Evolutionary conservation across 2,113 vertebrate species (phyloP).

Genomic region (Ibidorhyncha struthersii): DNA sequence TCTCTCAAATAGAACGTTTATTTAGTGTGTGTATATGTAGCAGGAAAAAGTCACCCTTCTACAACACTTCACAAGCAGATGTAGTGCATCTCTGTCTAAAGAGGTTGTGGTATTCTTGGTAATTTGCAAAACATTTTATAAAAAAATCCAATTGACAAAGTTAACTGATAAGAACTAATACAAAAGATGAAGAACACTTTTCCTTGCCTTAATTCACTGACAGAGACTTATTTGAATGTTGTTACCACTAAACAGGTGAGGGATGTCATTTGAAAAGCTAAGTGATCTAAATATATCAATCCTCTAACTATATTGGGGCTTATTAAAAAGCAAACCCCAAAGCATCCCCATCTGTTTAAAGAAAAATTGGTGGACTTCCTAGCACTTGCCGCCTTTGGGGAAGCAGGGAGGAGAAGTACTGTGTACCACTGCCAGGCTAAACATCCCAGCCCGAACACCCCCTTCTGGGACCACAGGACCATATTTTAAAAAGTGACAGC

Average conservation of each 20-base stretch:
- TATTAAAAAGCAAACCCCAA: not conserved
- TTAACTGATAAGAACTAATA: not conserved
- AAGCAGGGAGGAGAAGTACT: not conserved
- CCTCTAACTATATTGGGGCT: not conserved
- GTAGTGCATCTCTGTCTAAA: not conserved
- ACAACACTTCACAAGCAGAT: not conserved
- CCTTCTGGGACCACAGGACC: not conserved
- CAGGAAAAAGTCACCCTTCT: not conserved
- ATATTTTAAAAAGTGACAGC: not conserved
- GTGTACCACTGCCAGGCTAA: not conserved
- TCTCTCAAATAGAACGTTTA: not conserved
- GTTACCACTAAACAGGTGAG: not conserved
- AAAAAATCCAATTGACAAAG: not conserved
- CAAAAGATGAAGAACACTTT: not conserved
- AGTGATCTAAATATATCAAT: not conserved
- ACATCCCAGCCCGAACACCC: not conserved
- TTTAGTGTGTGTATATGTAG: not conserved
- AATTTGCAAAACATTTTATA: not conserved
- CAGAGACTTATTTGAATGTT: not conserved
- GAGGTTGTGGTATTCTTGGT: not conserved
- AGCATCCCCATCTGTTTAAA: not conserved
- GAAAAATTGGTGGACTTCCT: not conserved
- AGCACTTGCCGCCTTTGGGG: not conserved
- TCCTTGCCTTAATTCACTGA: not conserved
- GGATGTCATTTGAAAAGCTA: not conserved